Conservation (phyloP, 2,113 vertebrate species). For the Centropus bengalensis region DNA sequence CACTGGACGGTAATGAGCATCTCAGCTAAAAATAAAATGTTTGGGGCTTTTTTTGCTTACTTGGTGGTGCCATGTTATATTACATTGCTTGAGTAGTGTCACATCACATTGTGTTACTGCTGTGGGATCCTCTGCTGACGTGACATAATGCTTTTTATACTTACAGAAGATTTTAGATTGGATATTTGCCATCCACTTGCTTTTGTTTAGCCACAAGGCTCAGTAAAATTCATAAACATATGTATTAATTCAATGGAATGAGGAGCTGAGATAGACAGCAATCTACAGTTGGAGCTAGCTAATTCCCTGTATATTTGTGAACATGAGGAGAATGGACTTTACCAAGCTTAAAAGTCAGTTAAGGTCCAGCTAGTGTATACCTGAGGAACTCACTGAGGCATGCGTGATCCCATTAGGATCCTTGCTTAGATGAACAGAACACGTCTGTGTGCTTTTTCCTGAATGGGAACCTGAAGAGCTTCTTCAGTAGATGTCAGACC, state of each 20-base stretch:
- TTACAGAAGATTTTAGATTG: conserved; percentile 42
- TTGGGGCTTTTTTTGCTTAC: conserved; percentile 67
- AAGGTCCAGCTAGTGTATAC: not conserved
- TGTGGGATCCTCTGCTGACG: conserved; percentile 47
- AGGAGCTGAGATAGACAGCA: not conserved
- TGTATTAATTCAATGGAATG: not conserved
- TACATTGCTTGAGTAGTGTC: conserved; percentile 66
- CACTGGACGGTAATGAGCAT: conserved; percentile 56
- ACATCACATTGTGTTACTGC: conserved; percentile 30
- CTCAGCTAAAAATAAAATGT: conserved; percentile 71
- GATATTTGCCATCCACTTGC: not conserved
- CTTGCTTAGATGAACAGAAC: not conserved
- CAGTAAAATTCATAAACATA: conserved; percentile 10
- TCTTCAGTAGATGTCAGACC: not conserved
- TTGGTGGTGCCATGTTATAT: conserved; percentile 68
- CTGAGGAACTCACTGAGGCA: not conserved
- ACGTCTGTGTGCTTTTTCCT: not conserved
- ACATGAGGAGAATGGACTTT: not conserved
- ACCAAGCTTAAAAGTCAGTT: not conserved
- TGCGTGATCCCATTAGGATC: not conserved
- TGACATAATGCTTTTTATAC: conserved; percentile 53
- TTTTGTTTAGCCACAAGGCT: not conserved
- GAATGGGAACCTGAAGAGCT: not conserved
- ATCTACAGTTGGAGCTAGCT: not conserved
- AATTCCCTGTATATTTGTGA: not conserved